Conservation (phyloP, 2,113 vertebrate genomes). For the Ctenodactylus gundi region DNA sequence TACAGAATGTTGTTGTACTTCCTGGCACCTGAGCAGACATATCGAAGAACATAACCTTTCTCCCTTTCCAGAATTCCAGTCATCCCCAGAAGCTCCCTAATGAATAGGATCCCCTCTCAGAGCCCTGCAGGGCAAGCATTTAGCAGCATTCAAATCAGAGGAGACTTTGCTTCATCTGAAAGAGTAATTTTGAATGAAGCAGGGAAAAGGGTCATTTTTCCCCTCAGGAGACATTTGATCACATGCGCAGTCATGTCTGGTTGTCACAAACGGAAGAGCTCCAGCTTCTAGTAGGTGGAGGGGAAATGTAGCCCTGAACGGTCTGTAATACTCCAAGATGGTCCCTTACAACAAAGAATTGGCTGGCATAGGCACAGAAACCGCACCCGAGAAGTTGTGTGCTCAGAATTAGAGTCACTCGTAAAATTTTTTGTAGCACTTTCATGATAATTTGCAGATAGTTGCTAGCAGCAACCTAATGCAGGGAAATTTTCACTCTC, state of each 20-base stretch:
- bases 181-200: neutral
- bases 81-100: neutral
- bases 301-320: neutral
- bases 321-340: neutral
- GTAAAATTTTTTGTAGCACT: neutral
- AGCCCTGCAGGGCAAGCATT: neutral
- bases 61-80: neutral
- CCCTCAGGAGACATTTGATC: neutral
- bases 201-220: fast-evolving
- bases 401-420: neutral
- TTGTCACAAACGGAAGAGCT: neutral
- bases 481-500: neutral
- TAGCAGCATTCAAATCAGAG: neutral
- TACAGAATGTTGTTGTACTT: neutral
- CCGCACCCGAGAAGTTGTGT: neutral
- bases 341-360: neutral
- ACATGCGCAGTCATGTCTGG: neutral
- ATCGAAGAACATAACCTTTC: neutral
- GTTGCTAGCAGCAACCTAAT: neutral
- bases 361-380: neutral
- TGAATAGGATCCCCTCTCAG: neutral
- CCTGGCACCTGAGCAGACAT: neutral
- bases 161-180: neutral
- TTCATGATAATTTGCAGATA: neutral
- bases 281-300: neutral